Evolutionary conservation across 2,888 invertebrate species (phyloP), one percentile per base, ranked within the genome.

Genomic region (Polylopha cassiicola): DNA sequence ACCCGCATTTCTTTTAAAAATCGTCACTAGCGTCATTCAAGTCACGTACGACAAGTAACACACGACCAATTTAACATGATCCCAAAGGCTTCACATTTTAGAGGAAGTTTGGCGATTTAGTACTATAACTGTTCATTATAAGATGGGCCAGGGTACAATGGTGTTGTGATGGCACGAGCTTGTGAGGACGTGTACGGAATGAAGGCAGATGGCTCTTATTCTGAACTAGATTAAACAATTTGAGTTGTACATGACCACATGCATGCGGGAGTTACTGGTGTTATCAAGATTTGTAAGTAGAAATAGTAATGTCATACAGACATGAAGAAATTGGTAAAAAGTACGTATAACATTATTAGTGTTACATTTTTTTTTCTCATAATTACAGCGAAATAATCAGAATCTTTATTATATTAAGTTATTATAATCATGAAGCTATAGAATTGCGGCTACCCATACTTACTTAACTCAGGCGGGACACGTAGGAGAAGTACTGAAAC

Each of bases 1-100:
- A 61, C 75, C 73, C 75, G 74, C 75, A 74, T 74, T 68, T 65
- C 58, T 61, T 67, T 67, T 67, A 50, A 55, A 72, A 65, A 65
- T 58, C 56, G 46, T 47, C 41, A 46, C 51, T 48, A 49, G 42
- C 42, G 60, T 55, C 56, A 74, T 74, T 66, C 75, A 39, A 42
- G 67, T 73, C 75, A 75, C 75, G 75, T 74, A 55, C 60, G 37
- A 44, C 47, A 54, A 55, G 52, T 54, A 50, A 53, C 45, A 50
- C 21, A 9, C 17, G 32, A 31, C 66, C 64, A 58, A 37, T 52
- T 41, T 59, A 55, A 44, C n/a, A 17, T 50, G 58, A 55, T 14
- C 63, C 36, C 32, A 52, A 37, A 48, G 45, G 53, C 53, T 55
- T 58, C 47, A 58, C 55, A 32, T 18, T 43, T 22, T 30, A 20